Base-by-base conservation (phyloP, 2,113 vertebrate species). In the Callospermophilus lateralis region DNA sequence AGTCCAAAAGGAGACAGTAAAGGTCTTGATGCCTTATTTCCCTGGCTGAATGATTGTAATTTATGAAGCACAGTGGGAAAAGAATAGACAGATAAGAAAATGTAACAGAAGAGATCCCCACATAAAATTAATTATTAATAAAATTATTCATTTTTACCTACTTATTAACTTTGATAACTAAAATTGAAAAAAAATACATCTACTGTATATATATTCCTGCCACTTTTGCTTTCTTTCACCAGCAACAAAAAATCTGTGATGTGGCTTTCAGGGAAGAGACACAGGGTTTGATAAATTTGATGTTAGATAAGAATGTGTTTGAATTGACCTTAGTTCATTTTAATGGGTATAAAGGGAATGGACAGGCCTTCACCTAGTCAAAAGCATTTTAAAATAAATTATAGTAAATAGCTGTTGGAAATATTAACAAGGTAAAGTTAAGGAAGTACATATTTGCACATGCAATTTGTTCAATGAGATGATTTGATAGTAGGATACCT, bases 121-220 rank as follows among this genome's bases (percentile, higher is more conserved):
- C 7, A n/a, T 15, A 84, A 7, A 63, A 63, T 63, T 63, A 63
- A 63, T 63, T 63, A 63, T 63, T 63, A 24, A 63, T 63, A 28
- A 63, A 63, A 94, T 51, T 96, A 72, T 48, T 51, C 94, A 58
- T 94, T 76, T 45, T 80, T 45, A 83, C 90, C 68, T 97, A 67
- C 79, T 95, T 77, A 95, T 88, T 96, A 73, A 95, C 94, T 72
- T 97, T 95, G 81, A 89, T 94, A 95, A 89, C 32, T 92, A 55
- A 78, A 51, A 93, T 39, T 94, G 74, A 97, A 79, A 26, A 58
- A 89, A 7, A 48, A 91, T 45, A 55, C 26, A 86, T 28, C n/a
- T 73, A 42, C 9, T 76, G 63, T 74, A n/a, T 93, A 53, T 86
- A 89, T 96, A 77, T 92, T 92, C 74, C 67, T 28, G 28, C 51